Evolutionary conservation across 2,888 invertebrate genomes (phyloP).

Genomic region (Sipha maydis): DNA sequence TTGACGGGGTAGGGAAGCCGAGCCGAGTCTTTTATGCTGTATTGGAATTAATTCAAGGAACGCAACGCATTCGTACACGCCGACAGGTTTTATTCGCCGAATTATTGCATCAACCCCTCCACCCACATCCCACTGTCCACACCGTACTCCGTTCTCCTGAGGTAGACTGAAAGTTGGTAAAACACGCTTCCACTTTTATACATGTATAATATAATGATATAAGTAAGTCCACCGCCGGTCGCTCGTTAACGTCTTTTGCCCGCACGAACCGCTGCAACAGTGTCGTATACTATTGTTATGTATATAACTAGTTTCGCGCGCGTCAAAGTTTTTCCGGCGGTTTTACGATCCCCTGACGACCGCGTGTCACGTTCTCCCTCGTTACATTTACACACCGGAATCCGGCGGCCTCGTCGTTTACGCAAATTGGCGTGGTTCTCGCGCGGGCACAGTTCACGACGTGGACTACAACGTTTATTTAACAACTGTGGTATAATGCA

Average conservation of each 20-base stretch:
- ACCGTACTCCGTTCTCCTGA: neutral
- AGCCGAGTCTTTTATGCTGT: constrained; percentile 23
- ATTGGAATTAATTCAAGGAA: constrained; percentile 43
- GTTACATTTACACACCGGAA: constrained; percentile 28
- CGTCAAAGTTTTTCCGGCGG: constrained; percentile 30
- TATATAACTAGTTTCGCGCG: neutral
- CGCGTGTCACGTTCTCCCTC: neutral
- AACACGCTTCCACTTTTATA: neutral
- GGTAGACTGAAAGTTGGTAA: neutral
- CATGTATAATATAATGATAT: neutral
- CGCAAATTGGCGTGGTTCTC: constrained; percentile 18
- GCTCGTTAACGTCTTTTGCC: constrained; percentile 53
- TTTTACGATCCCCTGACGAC: constrained; percentile 29
- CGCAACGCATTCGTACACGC: neutral
- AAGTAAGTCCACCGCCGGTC: neutral
- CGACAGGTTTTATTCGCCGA: constrained; percentile 49
- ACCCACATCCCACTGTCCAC: neutral
- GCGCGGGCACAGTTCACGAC: neutral
- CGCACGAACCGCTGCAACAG: neutral
- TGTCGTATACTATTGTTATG: no score
- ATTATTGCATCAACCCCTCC: constrained; percentile 1
- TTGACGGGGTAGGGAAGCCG: neutral
- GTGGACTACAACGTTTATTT: neutral
- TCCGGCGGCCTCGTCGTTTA: constrained; percentile 22
- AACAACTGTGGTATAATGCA: no score